Evolutionary conservation across 2,797 vertebrate species (phyloP).

Genomic region (Sebastes flavidus): DNA sequence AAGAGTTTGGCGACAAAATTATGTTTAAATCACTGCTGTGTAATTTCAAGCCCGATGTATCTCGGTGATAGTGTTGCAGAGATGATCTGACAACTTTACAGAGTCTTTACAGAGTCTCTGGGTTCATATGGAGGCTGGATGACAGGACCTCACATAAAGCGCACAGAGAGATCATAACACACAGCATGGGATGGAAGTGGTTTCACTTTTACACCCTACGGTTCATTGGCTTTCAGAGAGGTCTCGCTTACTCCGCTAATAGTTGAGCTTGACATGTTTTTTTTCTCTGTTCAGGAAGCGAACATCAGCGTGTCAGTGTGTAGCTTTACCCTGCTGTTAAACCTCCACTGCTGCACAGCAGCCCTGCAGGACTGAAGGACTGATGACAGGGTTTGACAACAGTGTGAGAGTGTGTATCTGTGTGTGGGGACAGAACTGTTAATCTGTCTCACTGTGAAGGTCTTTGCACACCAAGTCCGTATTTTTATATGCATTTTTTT

Average conservation of each 20-base stretch:
- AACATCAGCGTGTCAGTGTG: conserved; percentile 13
- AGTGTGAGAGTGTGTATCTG: neutral
- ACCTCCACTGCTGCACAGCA: conserved; percentile 5
- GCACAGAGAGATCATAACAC: conserved; percentile 35
- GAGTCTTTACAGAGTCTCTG: conserved; percentile 1
- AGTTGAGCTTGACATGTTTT: conserved; percentile 24
- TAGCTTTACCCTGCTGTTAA: conserved; percentile 17
- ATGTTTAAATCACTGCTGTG: neutral
- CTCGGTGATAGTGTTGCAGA: neutral
- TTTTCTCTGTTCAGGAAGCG: conserved; percentile 16
- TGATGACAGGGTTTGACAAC: conserved; percentile 2
- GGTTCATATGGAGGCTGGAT: conserved; percentile 4
- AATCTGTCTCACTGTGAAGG: neutral
- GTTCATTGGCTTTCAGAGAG: conserved; percentile 33
- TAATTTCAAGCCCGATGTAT: neutral
- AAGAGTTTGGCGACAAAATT: neutral
- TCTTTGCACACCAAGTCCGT: too few species aligned
- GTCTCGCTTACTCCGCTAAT: conserved; percentile 20
- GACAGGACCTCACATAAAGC: conserved; percentile 40
- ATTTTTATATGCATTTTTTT: too few species aligned
- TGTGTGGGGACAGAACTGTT: neutral
- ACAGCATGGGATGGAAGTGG: conserved; percentile 29
- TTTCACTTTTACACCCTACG: conserved; percentile 31
- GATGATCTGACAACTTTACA: conserved; percentile 21
- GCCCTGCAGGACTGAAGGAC: neutral